Percentiles rank a stretch among this genome's conserved stretches.
Conservation (phyloP, 2,113 vertebrate genomes). For the Calyptommatus sinebrachiatus region DNA sequence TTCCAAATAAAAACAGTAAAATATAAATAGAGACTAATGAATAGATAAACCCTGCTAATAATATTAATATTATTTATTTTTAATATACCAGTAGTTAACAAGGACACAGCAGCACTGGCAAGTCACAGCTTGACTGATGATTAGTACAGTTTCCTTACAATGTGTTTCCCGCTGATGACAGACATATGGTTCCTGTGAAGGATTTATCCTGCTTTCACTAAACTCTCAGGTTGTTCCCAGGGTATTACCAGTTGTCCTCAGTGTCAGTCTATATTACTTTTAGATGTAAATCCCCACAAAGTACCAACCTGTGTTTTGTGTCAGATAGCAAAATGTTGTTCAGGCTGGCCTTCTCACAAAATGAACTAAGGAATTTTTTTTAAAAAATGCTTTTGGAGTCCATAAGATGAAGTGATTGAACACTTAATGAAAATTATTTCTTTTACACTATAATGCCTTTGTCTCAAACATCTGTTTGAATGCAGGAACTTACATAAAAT, state of each 20-base stretch:
- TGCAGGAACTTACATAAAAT: neutral
- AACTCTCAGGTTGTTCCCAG: too few relatives aligned
- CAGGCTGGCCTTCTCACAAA: neutral
- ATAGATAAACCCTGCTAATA: neutral
- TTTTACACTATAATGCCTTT: neutral
- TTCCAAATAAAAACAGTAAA: neutral
- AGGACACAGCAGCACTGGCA: neutral
- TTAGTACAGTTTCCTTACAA: neutral
- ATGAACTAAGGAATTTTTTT: neutral
- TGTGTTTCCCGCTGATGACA: neutral
- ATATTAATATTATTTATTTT: neutral
- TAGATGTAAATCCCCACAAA: neutral
- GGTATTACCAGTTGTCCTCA: neutral
- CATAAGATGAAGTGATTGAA: neutral
- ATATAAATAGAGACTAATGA: neutral
- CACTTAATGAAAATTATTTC: neutral
- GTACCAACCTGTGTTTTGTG: neutral
- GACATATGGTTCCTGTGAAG: neutral
- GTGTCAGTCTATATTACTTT: neutral
- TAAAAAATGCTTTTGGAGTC: neutral
- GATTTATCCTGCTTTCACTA: neutral
- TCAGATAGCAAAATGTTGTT: neutral
- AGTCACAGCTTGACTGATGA: neutral
- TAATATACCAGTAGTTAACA: neutral
- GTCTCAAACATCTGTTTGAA: neutral